Conservation (phyloP, 2,113 vertebrate species). For the Rhabdornis inornatus region DNA sequence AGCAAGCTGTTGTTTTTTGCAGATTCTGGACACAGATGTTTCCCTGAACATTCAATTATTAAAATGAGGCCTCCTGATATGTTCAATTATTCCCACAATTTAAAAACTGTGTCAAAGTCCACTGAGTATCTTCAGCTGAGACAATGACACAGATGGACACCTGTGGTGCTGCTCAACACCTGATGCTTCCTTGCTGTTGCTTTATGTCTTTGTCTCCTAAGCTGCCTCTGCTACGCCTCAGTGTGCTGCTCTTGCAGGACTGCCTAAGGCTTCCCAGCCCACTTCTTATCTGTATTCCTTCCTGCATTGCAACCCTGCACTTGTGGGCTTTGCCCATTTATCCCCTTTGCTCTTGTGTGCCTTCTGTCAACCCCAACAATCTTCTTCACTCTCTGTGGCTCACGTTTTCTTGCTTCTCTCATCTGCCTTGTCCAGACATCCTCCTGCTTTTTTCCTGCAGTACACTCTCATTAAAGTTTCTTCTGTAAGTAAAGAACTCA, state of each 20-base stretch:
- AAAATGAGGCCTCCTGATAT: neutral
- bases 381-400: neutral
- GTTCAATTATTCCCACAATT: neutral
- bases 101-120: neutral
- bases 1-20: neutral
- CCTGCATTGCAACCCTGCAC: neutral
- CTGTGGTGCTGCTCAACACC: neutral
- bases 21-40: neutral
- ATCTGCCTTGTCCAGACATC: neutral
- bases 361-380: neutral
- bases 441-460: neutral
- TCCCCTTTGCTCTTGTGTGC: neutral
- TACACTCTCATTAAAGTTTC: neutral
- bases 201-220: neutral
- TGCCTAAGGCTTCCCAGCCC: neutral
- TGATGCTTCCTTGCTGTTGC: neutral
- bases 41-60: neutral
- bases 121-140: neutral
- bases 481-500: neutral
- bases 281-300: neutral
- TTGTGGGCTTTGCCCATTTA: neutral
- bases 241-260: neutral
- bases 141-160: neutral
- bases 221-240: neutral
- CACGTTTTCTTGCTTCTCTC: neutral